A percentile compares a stretch with the other conserved stretches of the same genome.
Conservation (phyloP, 2,888 invertebrate genomes). For the Gnatocerus cornutus region DNA sequence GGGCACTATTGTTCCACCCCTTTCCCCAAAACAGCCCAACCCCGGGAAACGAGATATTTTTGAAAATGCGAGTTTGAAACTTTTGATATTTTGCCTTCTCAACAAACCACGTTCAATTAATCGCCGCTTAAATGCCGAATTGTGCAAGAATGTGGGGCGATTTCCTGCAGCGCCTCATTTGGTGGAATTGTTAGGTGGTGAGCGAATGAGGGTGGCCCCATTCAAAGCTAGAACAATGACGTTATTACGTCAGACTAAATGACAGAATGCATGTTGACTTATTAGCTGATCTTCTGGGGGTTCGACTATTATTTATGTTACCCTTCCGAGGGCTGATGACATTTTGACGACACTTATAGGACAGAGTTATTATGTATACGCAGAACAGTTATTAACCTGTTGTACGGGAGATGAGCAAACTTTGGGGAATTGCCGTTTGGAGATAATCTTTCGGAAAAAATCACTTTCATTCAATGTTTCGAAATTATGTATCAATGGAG, state of each 20-base stretch:
- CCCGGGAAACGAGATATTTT: neutral
- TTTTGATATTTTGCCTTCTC: constrained; percentile 5
- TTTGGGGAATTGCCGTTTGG: neutral
- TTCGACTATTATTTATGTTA: constrained; percentile 66
- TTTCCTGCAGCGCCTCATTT: constrained; percentile 44
- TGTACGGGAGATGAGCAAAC: constrained; percentile 40
- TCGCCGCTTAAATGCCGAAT: constrained; percentile 22
- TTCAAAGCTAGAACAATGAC: constrained; percentile 60
- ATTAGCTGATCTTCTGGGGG: constrained; percentile 69
- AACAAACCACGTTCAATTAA: constrained; percentile 30
- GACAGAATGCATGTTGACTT: constrained; percentile 69
- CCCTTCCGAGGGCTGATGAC: constrained; percentile 56
- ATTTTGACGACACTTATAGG: constrained; percentile 56
- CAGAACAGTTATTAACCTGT: constrained; percentile 50
- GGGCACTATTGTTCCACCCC: constrained; percentile 13
- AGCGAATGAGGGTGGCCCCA: constrained; percentile 39
- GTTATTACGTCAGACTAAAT: constrained; percentile 63
- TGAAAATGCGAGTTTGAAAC: neutral
- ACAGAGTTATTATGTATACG: constrained; percentile 49
- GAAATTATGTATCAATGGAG: constrained; percentile 32
- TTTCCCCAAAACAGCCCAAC: neutral
- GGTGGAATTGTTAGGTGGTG: constrained; percentile 52
- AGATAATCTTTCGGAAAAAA: constrained; percentile 35
- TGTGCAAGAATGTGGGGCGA: constrained; percentile 32
- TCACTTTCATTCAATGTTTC: constrained; percentile 36